Base-by-base conservation (phyloP, 2,888 invertebrate genomes). In the Harpagoxenus sublaevis region DNA sequence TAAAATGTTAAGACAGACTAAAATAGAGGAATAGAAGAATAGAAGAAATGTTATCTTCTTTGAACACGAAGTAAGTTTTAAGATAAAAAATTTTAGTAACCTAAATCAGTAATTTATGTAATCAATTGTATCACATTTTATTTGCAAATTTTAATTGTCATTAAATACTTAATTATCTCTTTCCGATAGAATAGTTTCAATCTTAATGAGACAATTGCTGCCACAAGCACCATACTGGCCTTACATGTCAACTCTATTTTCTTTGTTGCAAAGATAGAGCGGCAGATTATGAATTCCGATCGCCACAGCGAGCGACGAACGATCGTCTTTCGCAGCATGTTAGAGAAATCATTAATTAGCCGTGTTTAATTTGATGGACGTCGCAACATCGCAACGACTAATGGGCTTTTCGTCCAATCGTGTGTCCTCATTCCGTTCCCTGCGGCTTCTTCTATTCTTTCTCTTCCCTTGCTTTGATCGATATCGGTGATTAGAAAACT, bases 291-390 rank as follows among this genome's bases (percentile, higher is more conserved):
- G 28, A 85, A 82, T 83, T 39, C 18, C 75, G 51, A 86, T 73
- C 28, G 9, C 4, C 18, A 39, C 42, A 28, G 9, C 55, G 15
- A 55, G 15, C 71, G 23, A 53, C 35, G 10, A 70, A 73, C 60
- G 66, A 82, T 84, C 68, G 81, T 85, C 78, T 82, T 45, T 74
- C 45, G 65, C 39, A 53, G 28, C 71, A 73, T 55, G 68, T 84
- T 83, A 84, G 73, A 82, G 86, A 78, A 83, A 51, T 75, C 85
- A 89, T 91, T 90, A 88, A 91, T 91, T 88, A 88, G 70, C 68
- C 65, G 84, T 70, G 60, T 62, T 88, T 87, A 85, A 89, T 90
- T 90, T 86, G 86, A 89, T 84, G 79, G 85, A 88, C 84, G 53
- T 84, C 81, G 66, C 82, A 66, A 82, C 74, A 77, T 57, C 83